Conservation (phyloP, 1,140 invertebrate genomes). For the Cyclina sinensis region DNA sequence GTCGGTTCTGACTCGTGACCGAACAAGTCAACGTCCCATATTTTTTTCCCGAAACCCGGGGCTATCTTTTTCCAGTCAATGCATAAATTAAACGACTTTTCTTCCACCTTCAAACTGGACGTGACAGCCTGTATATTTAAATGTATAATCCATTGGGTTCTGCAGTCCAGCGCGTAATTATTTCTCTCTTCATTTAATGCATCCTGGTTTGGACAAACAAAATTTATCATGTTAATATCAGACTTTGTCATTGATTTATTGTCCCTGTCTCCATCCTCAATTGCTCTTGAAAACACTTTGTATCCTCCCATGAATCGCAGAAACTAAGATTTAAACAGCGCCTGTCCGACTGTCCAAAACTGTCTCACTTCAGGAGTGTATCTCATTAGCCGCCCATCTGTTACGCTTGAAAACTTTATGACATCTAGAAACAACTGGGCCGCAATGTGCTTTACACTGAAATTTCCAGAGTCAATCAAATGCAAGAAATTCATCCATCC, state of each 20-base stretch:
- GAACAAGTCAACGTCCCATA: neutral
- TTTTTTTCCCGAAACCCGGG: neutral
- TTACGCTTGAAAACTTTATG: neutral
- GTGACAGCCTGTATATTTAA: neutral
- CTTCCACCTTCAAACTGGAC: too few relatives aligned
- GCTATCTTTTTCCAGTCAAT: conserved; percentile 1
- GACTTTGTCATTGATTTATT: neutral
- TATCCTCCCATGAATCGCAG: neutral
- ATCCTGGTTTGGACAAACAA: neutral
- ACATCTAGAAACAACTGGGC: conserved; percentile 6
- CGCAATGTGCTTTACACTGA: neutral
- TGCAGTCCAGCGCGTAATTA: neutral
- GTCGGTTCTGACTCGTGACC: neutral
- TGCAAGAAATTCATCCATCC: neutral
- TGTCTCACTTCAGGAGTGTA: neutral
- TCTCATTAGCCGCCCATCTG: neutral
- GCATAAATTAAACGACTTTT: neutral
- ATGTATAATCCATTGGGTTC: neutral
- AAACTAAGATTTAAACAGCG: neutral
- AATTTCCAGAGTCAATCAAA: neutral
- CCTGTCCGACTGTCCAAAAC: neutral
- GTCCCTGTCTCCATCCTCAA: neutral
- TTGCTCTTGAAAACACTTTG: neutral
- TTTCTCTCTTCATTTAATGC: neutral
- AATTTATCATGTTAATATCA: neutral